Evolutionary conservation across 1,140 invertebrate genomes (phyloP).

Genomic region (Pseudoatta argentina): DNA sequence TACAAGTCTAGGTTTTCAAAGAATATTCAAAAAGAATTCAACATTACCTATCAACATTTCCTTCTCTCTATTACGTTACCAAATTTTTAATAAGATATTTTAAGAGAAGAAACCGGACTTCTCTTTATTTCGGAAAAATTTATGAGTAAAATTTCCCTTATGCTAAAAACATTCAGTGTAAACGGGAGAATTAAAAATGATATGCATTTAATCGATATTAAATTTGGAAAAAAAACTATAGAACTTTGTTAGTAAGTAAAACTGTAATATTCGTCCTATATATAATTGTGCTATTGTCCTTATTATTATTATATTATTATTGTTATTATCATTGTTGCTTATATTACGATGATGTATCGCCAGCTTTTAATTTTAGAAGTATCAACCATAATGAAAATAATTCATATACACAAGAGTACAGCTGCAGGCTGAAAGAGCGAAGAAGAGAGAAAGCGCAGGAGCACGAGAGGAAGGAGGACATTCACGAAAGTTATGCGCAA

Average conservation of each 20-base stretch:
- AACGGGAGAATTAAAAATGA: background rate
- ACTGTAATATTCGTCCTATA: background rate
- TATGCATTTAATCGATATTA: background rate
- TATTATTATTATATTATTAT: slow-evolving; percentile 3
- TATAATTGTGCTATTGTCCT: background rate
- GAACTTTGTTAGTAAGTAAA: too few relatives aligned
- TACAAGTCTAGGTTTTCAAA: too few relatives aligned
- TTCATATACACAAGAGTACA: slow-evolving; percentile 14
- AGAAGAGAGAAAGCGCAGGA: background rate
- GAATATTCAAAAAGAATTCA: too few relatives aligned
- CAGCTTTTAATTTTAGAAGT: background rate
- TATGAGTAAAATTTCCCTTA: too few relatives aligned
- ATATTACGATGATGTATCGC: background rate
- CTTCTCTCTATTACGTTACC: too few relatives aligned
- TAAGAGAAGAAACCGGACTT: too few relatives aligned
- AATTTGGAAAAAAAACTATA: background rate
- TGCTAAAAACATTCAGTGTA: too few relatives aligned
- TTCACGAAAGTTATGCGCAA: slow-evolving; percentile 68
- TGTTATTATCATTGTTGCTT: background rate
- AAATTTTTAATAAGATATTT: too few relatives aligned
- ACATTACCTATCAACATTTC: too few relatives aligned
- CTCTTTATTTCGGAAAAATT: too few relatives aligned
- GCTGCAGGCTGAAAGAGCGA: background rate
- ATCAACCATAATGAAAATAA: slow-evolving; percentile 17
- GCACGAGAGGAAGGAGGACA: too few relatives aligned